phyloP scores from a whole-genome alignment of 2,888 invertebrate genomes.

The Luperina nickerlii region DNA sequence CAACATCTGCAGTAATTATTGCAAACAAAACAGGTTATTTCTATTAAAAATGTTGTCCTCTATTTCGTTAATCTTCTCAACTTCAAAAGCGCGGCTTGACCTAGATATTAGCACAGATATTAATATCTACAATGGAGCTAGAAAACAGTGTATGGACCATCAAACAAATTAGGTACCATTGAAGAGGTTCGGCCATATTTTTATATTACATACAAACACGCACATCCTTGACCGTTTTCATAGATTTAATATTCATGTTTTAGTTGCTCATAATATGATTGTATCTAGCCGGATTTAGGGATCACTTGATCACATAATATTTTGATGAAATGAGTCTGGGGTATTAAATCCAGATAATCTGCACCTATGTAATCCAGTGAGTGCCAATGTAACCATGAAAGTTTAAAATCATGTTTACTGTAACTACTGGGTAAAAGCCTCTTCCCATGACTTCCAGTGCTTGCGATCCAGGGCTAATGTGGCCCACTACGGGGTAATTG shows the following conservation, averaged over 20 bases:
- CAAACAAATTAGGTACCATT: constrained; percentile 29
- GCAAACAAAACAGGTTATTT: not conserved
- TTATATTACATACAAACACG: constrained; percentile 51
- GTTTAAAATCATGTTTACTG: no score
- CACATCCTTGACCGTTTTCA: constrained; percentile 36
- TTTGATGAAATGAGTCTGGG: not conserved
- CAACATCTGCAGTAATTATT: not conserved
- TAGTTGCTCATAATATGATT: not conserved
- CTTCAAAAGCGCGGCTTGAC: constrained; percentile 10
- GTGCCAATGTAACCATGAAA: no score
- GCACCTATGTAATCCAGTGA: not conserved
- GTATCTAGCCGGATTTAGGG: not conserved
- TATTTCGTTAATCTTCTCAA: not conserved
- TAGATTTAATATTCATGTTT: constrained; percentile 35
- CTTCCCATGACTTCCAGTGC: no score
- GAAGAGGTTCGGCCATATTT: constrained; percentile 50
- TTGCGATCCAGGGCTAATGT: no score
- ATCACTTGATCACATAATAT: not conserved
- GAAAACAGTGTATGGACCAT: constrained; percentile 39
- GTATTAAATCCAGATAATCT: not conserved
- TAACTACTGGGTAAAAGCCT: no score
- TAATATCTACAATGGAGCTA: constrained; percentile 21
- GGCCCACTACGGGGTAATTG: no score
- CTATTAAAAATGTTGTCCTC: no score
- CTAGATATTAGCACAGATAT: constrained; percentile 5